Evolutionary conservation across 2,797 vertebrate genomes (phyloP), one percentile per base, ranked within the genome.

Genomic region (Trachurus trachurus): DNA sequence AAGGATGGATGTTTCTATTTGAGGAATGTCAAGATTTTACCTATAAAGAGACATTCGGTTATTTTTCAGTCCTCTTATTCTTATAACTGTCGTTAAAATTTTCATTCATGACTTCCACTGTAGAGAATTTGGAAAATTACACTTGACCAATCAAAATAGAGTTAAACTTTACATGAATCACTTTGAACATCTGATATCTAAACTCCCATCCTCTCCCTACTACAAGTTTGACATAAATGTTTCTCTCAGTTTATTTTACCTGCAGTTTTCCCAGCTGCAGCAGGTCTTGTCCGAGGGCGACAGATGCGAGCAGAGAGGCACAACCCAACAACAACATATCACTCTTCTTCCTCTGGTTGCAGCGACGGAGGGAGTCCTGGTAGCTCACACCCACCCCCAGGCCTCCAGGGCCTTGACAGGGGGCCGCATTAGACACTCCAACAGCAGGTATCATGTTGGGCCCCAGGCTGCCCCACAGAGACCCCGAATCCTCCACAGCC

Each of bases 261-360:
- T 96, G 95, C 2, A 93, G 84, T 29, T 89, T 93, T 7, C 96
- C 96, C 59, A 95, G 90, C 81, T 96, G 96, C 1, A 94, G 82
- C 74, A 98, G 90, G 71, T 97, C 96, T 0, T 94, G 93, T 0
- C 97, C 97, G 6, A 98, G 91, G 9, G 89, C 97, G 16, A 98
- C 95, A 0, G 97, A 95, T 0, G 96, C 95, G n/a, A 98, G 92
- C 72, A 98, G 74, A n/a, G 96, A 95, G 40, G 96, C 96, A 0
- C 96, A 98, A 50, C 96, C 92, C 81, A 97, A 69, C 61, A 98
- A 68, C 16, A 96, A 77, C 61, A 96, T 82, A 42, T 97, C 95
- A 5, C 96, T 97, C 85, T 94, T 96, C 90, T 94, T 95, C 76
- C 94, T 95, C 71, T 94, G 92, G 83, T 91, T 47, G 78, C 88